A percentile compares a stretch with the other conserved stretches of the same genome.
These are phyloP conservation scores for Synergus itoensis DNA, from an alignment of 2,888 invertebrate species.

Conservation along the genomic window DNA sequence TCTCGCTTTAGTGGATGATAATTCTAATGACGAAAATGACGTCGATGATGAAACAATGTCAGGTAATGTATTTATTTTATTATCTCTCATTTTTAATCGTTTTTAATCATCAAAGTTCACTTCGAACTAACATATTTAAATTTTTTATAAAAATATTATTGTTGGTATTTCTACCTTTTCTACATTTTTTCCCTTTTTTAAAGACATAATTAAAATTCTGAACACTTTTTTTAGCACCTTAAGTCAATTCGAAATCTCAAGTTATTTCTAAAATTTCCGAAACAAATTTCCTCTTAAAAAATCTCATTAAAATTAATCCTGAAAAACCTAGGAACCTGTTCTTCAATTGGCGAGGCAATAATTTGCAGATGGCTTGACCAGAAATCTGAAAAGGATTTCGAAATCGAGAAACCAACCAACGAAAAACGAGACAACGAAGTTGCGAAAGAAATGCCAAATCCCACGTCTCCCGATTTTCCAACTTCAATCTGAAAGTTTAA, in stretches of 20 bases:
- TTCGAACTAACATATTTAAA: no score
- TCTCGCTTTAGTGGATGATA: constrained; percentile 81
- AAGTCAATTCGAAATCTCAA: neutral
- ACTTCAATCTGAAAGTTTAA: neutral
- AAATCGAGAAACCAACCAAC: constrained; percentile 50
- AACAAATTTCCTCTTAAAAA: constrained; percentile 27
- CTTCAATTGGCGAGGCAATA: constrained; percentile 4
- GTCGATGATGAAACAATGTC: constrained; percentile 93
- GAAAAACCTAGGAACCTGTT: constrained; percentile 17
- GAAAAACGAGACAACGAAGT: constrained; percentile 50
- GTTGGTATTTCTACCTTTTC: no score
- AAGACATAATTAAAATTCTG: neutral
- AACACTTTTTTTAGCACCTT: neutral
- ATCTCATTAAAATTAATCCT: neutral
- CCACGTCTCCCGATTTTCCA: neutral
- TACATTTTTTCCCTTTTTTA: neutral
- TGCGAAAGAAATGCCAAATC: constrained; percentile 42
- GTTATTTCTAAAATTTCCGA: neutral
- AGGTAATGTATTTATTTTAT: constrained; percentile 78
- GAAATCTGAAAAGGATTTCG: constrained; percentile 41
- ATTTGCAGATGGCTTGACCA: constrained; percentile 40
- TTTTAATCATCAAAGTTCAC: no score
- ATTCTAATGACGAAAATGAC: constrained; percentile 90
- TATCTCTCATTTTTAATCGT: no score
- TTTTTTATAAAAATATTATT: no score